Percentiles rank a stretch among this genome's conserved stretches.
Evolutionary conservation across 2,113 vertebrate species (phyloP).

Genomic region (Anolis sagrei): DNA sequence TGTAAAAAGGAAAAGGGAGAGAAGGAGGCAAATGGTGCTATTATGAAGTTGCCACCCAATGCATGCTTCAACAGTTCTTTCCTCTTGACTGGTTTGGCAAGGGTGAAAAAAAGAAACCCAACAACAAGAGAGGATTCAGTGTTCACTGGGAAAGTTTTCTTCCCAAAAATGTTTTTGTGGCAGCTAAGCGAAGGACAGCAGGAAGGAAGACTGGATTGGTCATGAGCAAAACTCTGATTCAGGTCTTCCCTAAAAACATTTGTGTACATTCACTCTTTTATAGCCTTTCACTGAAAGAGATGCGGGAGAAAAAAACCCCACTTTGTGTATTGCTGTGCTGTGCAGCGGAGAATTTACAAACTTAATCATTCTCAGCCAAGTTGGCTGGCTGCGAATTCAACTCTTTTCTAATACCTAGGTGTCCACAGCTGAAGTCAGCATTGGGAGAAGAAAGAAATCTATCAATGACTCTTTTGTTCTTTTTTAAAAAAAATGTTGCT

Average conservation of each 20-base stretch:
- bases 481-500: constrained; percentile 38
- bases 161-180: constrained; percentile 36
- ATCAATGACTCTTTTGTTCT: constrained; percentile 54
- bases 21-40: constrained; percentile 35
- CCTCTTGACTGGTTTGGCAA: constrained; percentile 48
- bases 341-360: constrained; percentile 58
- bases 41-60: constrained; percentile 48
- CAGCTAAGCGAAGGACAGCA: background rate
- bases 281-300: constrained; percentile 48
- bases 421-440: constrained; percentile 55
- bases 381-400: constrained; percentile 26
- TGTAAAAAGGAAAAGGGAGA: constrained; percentile 38
- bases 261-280: constrained; percentile 37
- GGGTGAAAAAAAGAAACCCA: background rate
- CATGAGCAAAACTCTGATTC: constrained; percentile 30
- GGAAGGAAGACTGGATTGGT: constrained; percentile 29
- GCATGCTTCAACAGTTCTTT: constrained; percentile 50
- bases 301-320: constrained; percentile 38
- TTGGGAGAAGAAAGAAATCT: constrained; percentile 51
- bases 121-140: constrained; percentile 47
- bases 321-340: background rate
- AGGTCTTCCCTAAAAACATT: constrained; percentile 41
- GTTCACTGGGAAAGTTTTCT: constrained; percentile 49
- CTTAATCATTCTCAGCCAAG: constrained; percentile 37
- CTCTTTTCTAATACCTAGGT: constrained; percentile 31